Base-by-base conservation (phyloP, 2,797 vertebrate species). In the Diceros bicornis region DNA sequence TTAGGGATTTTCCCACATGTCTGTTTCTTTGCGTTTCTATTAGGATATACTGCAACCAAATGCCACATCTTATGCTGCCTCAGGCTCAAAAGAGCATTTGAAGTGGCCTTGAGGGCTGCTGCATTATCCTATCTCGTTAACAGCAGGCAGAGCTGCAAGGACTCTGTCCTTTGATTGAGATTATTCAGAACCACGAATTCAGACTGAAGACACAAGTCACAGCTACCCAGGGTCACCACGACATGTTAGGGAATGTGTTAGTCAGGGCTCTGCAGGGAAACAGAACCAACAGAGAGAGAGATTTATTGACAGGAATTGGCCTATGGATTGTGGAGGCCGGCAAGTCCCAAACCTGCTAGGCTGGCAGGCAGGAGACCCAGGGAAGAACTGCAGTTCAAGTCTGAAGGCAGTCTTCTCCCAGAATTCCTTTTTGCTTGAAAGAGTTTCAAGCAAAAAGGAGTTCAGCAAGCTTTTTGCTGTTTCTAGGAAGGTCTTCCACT, bases 241-340 rank as follows among this genome's bases (percentile, higher is more conserved):
- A 83, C 68, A 91, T 10, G 57, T 50, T 61, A 61, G 23, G 14
- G 34, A 74, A 50, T 3, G 12, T 37, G 74, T 52, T 8, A 59
- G 79, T 34, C 25, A 68, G 34, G 9, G 23, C 23, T 61, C 84
- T 83, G 50, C 57, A 86, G 69, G 83, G 69, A 91, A 92, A 95
- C 2, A 69, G 27, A 69, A 50, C 50, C 9, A 50, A 44, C 12
- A 78, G 32, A 32, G 10, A n/a, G 1, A 94, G 12, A 74, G 23
- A 72, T 92, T 96, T 66, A 37, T 12, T 74, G 83, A 79, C 89
- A 91, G 32, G 32, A 92, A 71, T 1, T 90, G 32, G 17, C 29
- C 72, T 32, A 77, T 44, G 10, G 21, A 34, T 9, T 37, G 16
- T 66, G 5, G 44, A 83, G 16, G 32, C 11, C 72, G 32, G 74